phyloP scores from a whole-genome alignment of 2,113 vertebrate species.

The Steatornis caripensis region DNA sequence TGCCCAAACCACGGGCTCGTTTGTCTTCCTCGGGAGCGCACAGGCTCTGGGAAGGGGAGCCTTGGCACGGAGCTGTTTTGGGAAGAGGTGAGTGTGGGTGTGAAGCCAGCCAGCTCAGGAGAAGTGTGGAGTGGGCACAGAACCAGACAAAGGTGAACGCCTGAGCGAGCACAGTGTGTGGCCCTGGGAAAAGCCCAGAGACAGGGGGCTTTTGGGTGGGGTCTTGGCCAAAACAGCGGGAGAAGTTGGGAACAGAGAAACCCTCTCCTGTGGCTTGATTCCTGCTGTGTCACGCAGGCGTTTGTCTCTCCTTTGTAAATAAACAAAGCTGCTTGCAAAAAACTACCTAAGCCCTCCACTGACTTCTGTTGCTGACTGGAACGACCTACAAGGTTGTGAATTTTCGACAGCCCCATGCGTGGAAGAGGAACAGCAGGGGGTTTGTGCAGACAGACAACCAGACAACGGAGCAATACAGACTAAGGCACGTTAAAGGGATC shows the following conservation, averaged over 20 bases:
- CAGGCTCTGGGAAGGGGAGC: neutral
- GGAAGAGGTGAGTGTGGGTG: neutral
- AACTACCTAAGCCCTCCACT: neutral
- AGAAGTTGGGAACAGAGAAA: neutral
- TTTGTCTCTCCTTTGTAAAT: neutral
- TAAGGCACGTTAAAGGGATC: neutral
- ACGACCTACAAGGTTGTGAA: neutral
- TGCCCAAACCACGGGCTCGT: neutral
- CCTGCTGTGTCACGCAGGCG: neutral
- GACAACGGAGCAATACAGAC: neutral
- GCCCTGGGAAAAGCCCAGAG: neutral
- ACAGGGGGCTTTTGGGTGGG: neutral
- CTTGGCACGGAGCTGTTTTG: neutral
- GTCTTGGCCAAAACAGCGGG: neutral
- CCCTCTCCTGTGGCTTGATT: neutral
- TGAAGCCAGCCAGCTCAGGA: neutral
- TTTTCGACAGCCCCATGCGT: neutral
- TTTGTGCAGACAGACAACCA: neutral
- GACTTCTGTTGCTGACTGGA: neutral
- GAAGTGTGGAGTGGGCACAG: rapidly evolving
- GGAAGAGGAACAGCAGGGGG: neutral
- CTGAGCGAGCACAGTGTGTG: constrained; percentile 23
- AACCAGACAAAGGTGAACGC: neutral
- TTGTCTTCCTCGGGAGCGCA: rapidly evolving
- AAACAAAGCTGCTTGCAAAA: neutral